Percentiles rank a stretch among this genome's conserved stretches.
Conservation (phyloP, 2,113 vertebrate genomes). For the Aplodontia rufa region DNA sequence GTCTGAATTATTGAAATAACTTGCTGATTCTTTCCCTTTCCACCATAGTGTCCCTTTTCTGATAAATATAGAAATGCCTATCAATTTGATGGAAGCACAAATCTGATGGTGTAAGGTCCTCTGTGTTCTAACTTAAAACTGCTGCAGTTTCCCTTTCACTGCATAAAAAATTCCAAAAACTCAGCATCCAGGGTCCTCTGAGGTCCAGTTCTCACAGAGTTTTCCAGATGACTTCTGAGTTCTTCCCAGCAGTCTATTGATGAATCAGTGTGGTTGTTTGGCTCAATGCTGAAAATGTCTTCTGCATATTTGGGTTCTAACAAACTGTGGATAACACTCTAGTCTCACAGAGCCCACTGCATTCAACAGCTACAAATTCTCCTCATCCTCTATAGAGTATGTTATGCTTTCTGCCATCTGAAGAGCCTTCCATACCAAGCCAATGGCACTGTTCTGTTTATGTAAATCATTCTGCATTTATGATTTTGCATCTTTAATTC, state of each 20-base stretch:
- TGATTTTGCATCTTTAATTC: neutral
- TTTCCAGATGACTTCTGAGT: neutral
- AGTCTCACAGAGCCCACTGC: neutral
- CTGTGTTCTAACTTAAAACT: neutral
- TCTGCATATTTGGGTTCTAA: neutral
- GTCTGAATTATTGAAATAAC: neutral
- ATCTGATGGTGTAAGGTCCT: neutral
- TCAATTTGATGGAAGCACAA: neutral
- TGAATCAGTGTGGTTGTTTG: neutral
- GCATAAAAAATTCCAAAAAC: neutral
- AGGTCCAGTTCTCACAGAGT: neutral
- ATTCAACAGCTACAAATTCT: neutral
- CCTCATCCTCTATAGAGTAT: neutral
- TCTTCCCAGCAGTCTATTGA: neutral
- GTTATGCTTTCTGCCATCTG: neutral
- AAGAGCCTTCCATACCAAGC: neutral
- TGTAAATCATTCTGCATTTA: neutral
- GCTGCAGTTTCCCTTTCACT: neutral
- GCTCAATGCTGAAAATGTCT: neutral
- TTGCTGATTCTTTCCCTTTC: neutral
- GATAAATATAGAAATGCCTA: neutral
- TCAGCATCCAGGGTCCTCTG: too few relatives aligned
- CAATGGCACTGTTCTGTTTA: neutral
- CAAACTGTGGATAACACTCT: rapidly evolving
- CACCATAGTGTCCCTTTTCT: neutral